Conservation (phyloP, 2,113 vertebrate genomes). For the Balaenoptera acutorostrata region DNA sequence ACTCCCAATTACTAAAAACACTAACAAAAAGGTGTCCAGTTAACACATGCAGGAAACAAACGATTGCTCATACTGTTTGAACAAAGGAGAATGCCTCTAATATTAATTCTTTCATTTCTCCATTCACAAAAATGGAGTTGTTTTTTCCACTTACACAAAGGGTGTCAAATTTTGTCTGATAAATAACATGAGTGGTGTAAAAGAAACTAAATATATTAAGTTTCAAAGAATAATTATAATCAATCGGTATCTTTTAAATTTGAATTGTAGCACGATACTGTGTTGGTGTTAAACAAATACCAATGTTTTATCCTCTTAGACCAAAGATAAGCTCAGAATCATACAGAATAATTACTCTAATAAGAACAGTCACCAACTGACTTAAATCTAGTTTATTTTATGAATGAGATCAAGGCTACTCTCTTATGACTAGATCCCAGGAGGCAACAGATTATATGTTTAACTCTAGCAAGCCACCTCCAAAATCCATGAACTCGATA, state of each 20-base stretch:
- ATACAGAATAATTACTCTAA: neutral
- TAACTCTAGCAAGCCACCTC: neutral
- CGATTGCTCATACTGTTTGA: neutral
- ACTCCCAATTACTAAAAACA: neutral
- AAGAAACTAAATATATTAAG: neutral
- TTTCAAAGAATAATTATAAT: neutral
- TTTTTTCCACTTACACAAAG: neutral
- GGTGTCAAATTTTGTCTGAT: neutral
- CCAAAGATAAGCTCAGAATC: neutral
- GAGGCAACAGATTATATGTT: neutral
- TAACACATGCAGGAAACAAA: neutral
- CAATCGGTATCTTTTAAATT: neutral
- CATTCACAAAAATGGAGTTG: constrained; percentile 22
- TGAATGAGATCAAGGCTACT: neutral
- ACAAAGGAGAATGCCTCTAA: neutral
- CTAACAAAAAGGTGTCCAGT: neutral
- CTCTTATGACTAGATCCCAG: neutral
- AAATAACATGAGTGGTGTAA: neutral
- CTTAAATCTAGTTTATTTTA: neutral
- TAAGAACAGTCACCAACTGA: neutral
- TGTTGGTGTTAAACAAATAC: neutral
- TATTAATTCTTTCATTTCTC: neutral
- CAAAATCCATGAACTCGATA: neutral
- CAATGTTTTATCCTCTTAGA: neutral
- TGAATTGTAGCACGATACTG: neutral